Base-by-base conservation (phyloP, 2,888 invertebrate genomes). In the Mellilla xanthometata region DNA sequence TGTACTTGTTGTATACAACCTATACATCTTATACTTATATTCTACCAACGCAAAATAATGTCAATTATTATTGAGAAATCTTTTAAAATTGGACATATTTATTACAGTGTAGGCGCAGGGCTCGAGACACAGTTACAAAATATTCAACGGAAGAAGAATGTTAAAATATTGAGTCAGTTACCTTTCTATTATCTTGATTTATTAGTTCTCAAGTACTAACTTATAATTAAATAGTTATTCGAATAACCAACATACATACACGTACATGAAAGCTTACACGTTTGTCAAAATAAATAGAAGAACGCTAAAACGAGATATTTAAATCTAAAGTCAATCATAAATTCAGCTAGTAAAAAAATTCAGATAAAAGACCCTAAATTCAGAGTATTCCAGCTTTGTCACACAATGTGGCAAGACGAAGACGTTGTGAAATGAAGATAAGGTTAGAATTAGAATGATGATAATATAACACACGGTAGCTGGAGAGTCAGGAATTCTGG, bases 391-490 rank as follows among this genome's bases (percentile, higher is more conserved):
- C 1, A 39, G 27, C 31, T 27, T 26, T 40, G 11, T 10, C 50
- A n/a, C 53, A 31, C n/a, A 52, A 39, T 60, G 64, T 58, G 57
- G 59, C 59, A 62, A 68, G 52, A 56, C 47, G 55, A 62, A 68
- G 52, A 56, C 47, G 55, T 67, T 63, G 51, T 57, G 63, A 58
- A 72, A 68, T 59, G 65, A 56, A 69, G 74, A 73, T 74, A 74
- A 74, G 69, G 62, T 61, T 56, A 61, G 62, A 28, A 58, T 24
- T 23, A 23, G 30, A 33, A 41, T 57, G 62, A 62, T 65, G 58
- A 61, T 68, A 63, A 58, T n/a, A n/a, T 58, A 60, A 56, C 36
- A 50, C 53, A 52, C 52, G 44, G 62, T 62, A 60, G 60, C 53
- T 38, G 39, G 46, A 53, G 55, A 50, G 42, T 43, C 47, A 41